Evolutionary conservation across 1,140 invertebrate genomes (phyloP), one percentile per base, ranked within the genome.

Genomic region (Contarinia nasturtii): DNA sequence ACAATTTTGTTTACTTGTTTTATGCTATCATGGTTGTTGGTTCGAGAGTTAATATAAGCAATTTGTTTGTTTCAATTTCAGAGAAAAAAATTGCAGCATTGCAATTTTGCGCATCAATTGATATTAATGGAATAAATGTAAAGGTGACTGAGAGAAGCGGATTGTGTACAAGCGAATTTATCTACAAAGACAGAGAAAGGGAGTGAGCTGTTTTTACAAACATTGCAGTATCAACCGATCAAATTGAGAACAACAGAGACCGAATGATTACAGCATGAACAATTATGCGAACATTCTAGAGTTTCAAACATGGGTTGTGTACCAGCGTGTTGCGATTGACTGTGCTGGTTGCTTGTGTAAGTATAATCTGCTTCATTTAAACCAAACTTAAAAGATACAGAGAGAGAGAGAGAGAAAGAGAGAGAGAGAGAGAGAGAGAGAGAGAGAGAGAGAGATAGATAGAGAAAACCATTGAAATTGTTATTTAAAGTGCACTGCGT

Each of bases 321-420:
- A 46, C 19, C 45, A 46, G 36, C 45, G 45, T 19, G 33, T 46
- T 19, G 45, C 45, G 5, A 36, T 46, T 46, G 45, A 46, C 11
- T 46, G 45, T 38, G 33, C 45, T 15, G 33, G 33, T 7, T 46
- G 45, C 34, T 19, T 46, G 33, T 46, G 45, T 46, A 37, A 36
- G 45, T 46, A 33, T 22, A 20, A 3, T 3, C 2, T 17, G 12
- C 3, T 42, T 40, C 15, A 11, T 40, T 40, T 40, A 40, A 8
- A 34, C 7, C 38, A 40, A 11, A 15, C 8, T 11, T 40, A 40
- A 8, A 40, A 11, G 5, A 11, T 40, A 11, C 7, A 40, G 5
- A 40, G 8, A 40, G 7, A 11, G 15, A 5, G 8, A 11, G 8
- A 40, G 8, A 15, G 15, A 40, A 40, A 40, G 5, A 8, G 7